Conservation (phyloP, 2,113 vertebrate genomes). For the Oryctolagus cuniculus region mOryCun1.1 NC_091449.1:32058001-32058500, state of each 20-base stretch:
- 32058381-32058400: background rate
- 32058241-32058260: too few relatives aligned
- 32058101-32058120: background rate
- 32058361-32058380: constrained; percentile 52
- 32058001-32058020: too few relatives aligned
- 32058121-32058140: background rate
- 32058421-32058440: constrained; percentile 57
- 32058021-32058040: background rate
- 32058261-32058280: background rate
- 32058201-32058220: background rate
- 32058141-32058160: background rate
- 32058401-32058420: constrained; percentile 49
- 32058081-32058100: background rate
- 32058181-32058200: background rate
- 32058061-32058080: background rate
- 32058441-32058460: constrained; percentile 51
- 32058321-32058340: background rate
- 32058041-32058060: background rate
- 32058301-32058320: background rate
- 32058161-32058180: background rate
- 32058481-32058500: background rate
- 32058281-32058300: background rate
- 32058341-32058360: constrained; percentile 18
- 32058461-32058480: background rate
- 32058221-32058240: background rate